A percentile compares a stretch with the other conserved stretches of the same genome.
Evolutionary conservation across 2,888 invertebrate species (phyloP).

Genomic region (Phorcus lineatus): DNA sequence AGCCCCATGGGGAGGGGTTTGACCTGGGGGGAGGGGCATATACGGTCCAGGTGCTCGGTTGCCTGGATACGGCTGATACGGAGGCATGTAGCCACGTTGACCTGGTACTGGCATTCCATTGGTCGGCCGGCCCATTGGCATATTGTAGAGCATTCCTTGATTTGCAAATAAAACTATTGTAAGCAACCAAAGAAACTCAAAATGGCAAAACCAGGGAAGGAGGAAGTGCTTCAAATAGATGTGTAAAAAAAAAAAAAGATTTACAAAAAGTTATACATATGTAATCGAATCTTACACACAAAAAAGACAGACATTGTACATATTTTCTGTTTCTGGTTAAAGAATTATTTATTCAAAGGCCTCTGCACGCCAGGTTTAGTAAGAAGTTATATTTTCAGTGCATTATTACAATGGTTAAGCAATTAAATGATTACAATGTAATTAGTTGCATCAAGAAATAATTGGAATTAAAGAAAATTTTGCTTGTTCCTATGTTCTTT

Average conservation of each 20-base stretch:
- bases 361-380: too few relatives aligned
- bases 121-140: neutral
- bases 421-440: too few relatives aligned
- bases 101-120: conserved; percentile 18
- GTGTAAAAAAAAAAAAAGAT: neutral
- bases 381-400: too few relatives aligned
- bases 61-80: conserved; percentile 43
- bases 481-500: too few relatives aligned
- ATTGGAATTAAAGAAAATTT: too few relatives aligned
- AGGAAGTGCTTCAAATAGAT: neutral
- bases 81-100: conserved; percentile 43
- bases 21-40: conserved; percentile 31
- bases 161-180: conserved; percentile 6
- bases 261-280: neutral
- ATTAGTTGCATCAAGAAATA: too few relatives aligned
- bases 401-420: too few relatives aligned
- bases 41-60: conserved; percentile 42
- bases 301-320: too few relatives aligned
- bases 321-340: too few relatives aligned
- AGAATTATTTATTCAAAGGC: too few relatives aligned
- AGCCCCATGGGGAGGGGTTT: too few relatives aligned
- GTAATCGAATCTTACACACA: too few relatives aligned
- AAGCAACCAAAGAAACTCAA: conserved; percentile 14
- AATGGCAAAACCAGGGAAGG: neutral
- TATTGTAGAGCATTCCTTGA: conserved; percentile 17